phyloP scores from a whole-genome alignment of 2,888 invertebrate genomes.

The Scelioninae gen. 2 region DNA sequence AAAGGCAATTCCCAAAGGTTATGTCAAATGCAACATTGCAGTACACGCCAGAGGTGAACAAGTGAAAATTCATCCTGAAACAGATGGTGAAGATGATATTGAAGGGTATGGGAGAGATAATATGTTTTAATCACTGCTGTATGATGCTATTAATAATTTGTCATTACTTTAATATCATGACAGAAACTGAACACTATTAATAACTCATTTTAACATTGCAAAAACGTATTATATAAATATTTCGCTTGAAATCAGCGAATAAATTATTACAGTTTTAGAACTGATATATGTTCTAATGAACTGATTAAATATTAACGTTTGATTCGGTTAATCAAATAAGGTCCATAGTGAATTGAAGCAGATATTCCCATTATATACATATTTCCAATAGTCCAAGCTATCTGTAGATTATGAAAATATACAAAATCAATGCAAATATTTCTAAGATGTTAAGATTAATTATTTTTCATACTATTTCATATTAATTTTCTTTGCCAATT shows the following conservation, averaged over 20 bases:
- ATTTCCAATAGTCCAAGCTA: no score
- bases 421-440: no score
- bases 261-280: constrained; percentile 10
- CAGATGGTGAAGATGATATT: constrained; percentile 82
- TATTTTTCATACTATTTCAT: no score
- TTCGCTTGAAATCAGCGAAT: constrained; percentile 10
- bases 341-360: neutral
- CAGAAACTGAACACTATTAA: neutral
- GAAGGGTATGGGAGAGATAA: constrained; percentile 78
- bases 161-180: neutral
- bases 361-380: constrained; percentile 3
- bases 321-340: constrained; percentile 5
- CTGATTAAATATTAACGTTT: no score
- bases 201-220: neutral
- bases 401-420: neutral
- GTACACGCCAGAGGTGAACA: constrained; percentile 84
- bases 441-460: no score
- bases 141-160: constrained; percentile 10
- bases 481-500: no score
- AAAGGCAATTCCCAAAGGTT: constrained; percentile 81
- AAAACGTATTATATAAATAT: constrained; percentile 6
- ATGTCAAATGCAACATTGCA: constrained; percentile 87
- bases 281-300: constrained; percentile 1
- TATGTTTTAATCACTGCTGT: neutral
- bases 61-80: constrained; percentile 77